Percentiles rank a stretch among this genome's conserved stretches.
Evolutionary conservation across 1,140 invertebrate genomes (phyloP).

Genomic region (Cherax destructor): DNA sequence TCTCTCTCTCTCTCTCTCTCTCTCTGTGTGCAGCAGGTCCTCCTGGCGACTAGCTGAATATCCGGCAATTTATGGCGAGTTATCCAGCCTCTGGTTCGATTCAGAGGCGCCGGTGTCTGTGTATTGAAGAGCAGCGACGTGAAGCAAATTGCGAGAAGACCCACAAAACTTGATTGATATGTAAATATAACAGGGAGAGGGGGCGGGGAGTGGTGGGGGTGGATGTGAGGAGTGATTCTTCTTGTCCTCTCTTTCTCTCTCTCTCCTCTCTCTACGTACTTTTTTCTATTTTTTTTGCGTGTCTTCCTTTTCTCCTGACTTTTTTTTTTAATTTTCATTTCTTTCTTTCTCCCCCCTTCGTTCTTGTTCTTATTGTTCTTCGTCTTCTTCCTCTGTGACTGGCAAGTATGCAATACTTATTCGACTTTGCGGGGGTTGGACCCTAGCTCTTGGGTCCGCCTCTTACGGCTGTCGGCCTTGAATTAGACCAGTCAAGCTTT

Average conservation of each 20-base stretch:
- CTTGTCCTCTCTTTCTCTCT: background rate
- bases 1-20: background rate
- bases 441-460: no score
- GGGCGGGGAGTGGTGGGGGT: background rate
- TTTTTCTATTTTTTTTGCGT: no score
- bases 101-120: background rate
- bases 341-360: no score
- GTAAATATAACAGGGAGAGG: constrained; percentile 7
- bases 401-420: no score
- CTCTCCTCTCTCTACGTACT: background rate
- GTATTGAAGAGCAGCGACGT: constrained; percentile 15
- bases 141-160: constrained; percentile 26
- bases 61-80: constrained; percentile 25
- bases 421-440: no score
- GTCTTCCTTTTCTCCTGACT: no score
- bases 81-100: constrained; percentile 12
- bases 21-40: background rate
- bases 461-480: no score
- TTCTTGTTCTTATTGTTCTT: no score
- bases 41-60: background rate
- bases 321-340: no score
- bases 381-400: no score
- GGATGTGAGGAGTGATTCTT: background rate
- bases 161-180: constrained; percentile 35
- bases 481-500: no score